Conservation (phyloP, 2,888 invertebrate species). For the Eudasyphora cyanicolor region DNA sequence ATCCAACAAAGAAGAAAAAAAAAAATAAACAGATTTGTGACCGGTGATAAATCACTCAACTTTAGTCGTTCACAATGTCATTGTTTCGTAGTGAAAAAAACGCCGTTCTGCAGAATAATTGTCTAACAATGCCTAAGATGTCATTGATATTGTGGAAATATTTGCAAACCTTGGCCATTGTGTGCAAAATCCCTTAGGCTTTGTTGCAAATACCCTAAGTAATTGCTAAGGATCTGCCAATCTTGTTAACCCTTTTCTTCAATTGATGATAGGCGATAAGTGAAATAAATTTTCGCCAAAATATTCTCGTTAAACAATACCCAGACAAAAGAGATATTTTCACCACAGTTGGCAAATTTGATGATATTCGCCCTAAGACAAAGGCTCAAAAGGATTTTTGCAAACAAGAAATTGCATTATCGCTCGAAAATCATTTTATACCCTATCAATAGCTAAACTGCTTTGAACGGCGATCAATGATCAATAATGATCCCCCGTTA, state of each 20-base stretch:
- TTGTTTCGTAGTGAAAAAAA: conserved; percentile 22
- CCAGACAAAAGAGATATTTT: conserved; percentile 57
- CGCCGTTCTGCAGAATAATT: conserved; percentile 18
- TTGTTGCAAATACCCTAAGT: not conserved
- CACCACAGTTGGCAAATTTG: conserved; percentile 62
- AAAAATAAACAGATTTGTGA: conserved; percentile 54
- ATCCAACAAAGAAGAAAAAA: too few relatives aligned
- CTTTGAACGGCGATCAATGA: conserved; percentile 33
- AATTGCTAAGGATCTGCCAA: conserved; percentile 26
- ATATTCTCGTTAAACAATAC: conserved; percentile 25
- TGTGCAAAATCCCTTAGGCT: not conserved
- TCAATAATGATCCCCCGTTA: conserved; percentile 32
- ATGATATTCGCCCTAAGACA: not conserved
- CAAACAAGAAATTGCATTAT: conserved; percentile 56
- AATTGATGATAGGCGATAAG: too few relatives aligned
- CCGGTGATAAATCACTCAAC: conserved; percentile 64
- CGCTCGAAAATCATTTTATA: conserved; percentile 39
- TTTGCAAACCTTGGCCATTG: conserved; percentile 58
- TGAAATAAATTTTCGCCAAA: conserved; percentile 43
- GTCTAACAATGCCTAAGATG: conserved; percentile 25
- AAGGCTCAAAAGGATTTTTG: conserved; percentile 40
- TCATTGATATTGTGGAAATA: conserved; percentile 47
- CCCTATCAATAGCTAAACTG: conserved; percentile 56
- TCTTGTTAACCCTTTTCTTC: conserved; percentile 47
- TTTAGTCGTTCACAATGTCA: conserved; percentile 52